A percentile compares a stretch with the other conserved stretches of the same genome.
These are phyloP conservation scores for Parasteatoda tepidariorum DNA, from an alignment of 1,140 invertebrate genomes.

Conservation along the genomic window DNA sequence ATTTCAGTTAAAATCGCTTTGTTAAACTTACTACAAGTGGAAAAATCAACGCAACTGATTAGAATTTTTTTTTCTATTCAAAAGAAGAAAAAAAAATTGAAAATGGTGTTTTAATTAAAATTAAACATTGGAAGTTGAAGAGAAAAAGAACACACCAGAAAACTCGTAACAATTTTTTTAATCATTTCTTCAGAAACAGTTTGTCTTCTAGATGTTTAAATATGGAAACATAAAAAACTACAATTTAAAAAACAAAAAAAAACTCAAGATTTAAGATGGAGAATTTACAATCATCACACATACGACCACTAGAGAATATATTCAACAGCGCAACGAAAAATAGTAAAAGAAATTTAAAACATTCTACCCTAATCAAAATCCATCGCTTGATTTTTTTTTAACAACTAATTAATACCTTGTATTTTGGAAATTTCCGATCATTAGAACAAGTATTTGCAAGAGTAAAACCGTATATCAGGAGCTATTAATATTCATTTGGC, in stretches of 20 bases:
- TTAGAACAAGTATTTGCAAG: slow-evolving; percentile 15
- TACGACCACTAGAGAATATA: neutral
- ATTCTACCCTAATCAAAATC: slow-evolving; percentile 21
- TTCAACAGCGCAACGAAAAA: neutral
- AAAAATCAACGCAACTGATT: neutral
- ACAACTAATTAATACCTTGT: slow-evolving; percentile 33
- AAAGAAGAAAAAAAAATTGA: neutral
- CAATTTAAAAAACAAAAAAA: neutral
- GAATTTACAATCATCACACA: slow-evolving; percentile 11
- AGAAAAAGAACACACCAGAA: neutral
- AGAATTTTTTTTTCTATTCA: neutral
- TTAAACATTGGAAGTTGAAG: neutral
- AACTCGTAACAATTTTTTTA: neutral
- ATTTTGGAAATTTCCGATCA: slow-evolving; percentile 29
- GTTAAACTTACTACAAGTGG: neutral
- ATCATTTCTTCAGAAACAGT: neutral
- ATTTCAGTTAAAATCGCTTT: neutral
- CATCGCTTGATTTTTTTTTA: slow-evolving; percentile 32
- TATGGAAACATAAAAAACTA: neutral
- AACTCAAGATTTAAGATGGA: slow-evolving; percentile 19
- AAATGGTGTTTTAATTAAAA: slow-evolving; percentile 21
- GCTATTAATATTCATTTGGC: slow-evolving; percentile 40
- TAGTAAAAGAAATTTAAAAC: slow-evolving; percentile 4
- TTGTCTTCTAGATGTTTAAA: neutral
- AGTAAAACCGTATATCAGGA: neutral